Evolutionary conservation across 1,140 invertebrate species (phyloP).

Genomic region (Macrotrachela quadricornifera): DNA sequence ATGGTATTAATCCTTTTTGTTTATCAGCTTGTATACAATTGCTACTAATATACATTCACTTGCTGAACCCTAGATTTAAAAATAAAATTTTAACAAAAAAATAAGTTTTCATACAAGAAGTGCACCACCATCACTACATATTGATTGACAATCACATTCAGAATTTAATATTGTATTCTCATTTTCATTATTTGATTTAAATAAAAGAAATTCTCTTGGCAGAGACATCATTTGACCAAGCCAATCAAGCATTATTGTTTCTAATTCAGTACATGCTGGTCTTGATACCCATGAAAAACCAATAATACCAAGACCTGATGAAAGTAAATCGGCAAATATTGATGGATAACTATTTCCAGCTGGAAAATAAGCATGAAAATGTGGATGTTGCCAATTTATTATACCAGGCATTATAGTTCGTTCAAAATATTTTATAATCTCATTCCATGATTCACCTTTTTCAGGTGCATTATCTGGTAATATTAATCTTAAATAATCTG

Average conservation of each 20-base stretch:
- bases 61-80: not conserved
- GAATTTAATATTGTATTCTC: too few relatives aligned
- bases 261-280: conserved; percentile 85
- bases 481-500: too few relatives aligned
- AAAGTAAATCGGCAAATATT: conserved; percentile 88
- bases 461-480: too few relatives aligned
- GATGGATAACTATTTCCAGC: conserved; percentile 89
- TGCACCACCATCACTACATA: too few relatives aligned
- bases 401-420: too few relatives aligned
- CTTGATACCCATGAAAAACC: conserved; percentile 97
- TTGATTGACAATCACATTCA: too few relatives aligned
- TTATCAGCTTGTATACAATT: conserved; percentile 37
- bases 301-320: conserved; percentile 78
- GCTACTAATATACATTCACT: not conserved
- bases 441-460: too few relatives aligned
- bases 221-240: conserved; percentile 59
- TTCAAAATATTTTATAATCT: too few relatives aligned
- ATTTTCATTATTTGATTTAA: too few relatives aligned
- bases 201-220: too few relatives aligned
- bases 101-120: too few relatives aligned
- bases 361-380: conserved; percentile 95
- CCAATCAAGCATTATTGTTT: conserved; percentile 90
- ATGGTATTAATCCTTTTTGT: conserved; percentile 58
- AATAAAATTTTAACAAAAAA: too few relatives aligned
- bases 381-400: conserved; percentile 96